Base-by-base conservation (phyloP, 2,888 invertebrate genomes). In the Aleiodes alternator region DNA sequence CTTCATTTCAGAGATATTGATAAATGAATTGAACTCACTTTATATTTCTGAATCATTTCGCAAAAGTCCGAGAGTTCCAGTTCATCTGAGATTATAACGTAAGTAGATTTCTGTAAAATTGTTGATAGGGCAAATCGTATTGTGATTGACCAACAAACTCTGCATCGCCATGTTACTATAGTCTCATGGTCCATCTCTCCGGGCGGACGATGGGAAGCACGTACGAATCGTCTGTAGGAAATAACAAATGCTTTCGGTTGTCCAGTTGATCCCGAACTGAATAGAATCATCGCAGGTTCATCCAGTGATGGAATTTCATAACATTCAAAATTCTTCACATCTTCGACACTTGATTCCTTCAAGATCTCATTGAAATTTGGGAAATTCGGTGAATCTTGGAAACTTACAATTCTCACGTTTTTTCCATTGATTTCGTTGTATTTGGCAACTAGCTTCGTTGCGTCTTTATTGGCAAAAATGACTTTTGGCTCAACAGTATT, bases 91-190 rank as follows among this genome's bases (percentile, higher is more conserved):
- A 38, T 8, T 7, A 38, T 38, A 0, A 38, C 38, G 38, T 38
- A 38, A 5, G 38, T 38, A 4, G 38, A 38, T 38, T 38, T 38
- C 0, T 38, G 38, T 5, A 5, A 0, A 0, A 85, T 66, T 1
- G 71, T 56, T 43, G 74, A 79, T 0, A 87, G 9, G 31, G 76
- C 78, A 0, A 80, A 53, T 1, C 85, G n/a, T 0, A 80, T 56
- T 5, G 85, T 85, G 4, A 82, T 84, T 14, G 87, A 81, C 88
- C 88, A 88, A 6, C 83, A 84, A 6, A 87, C 83, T 57, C 0
- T 84, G 86, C 48, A 84, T 84, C 78, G 83, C 82, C 12, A 86
- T 12, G 1, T 76, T 56, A 0, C 72, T 9, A 0, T 23, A 38
- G 2, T 7, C 5, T 38, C 8, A 38, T 38, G 6, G 3, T 38